A percentile compares a stretch with the other conserved stretches of the same genome.
Evolutionary conservation across 2,113 vertebrate genomes (phyloP).

Genomic region (Amphiprion ocellaris): DNA sequence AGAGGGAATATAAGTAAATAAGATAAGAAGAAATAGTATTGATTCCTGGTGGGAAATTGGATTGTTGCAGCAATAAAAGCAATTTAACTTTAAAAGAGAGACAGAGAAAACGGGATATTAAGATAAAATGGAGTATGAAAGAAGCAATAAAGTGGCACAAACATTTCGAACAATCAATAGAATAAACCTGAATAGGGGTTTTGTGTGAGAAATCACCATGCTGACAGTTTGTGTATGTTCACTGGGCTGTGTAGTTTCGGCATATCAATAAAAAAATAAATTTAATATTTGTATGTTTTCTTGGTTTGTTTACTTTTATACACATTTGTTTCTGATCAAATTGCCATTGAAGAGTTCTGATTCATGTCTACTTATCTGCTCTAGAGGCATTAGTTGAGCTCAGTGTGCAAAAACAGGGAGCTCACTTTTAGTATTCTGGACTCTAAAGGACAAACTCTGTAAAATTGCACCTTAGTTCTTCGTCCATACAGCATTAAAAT

Average conservation of each 20-base stretch:
- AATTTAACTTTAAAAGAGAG: slow-evolving; percentile 10
- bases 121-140: slow-evolving; percentile 8
- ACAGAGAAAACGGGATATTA: background rate
- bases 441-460: too few species aligned
- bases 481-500: too few species aligned
- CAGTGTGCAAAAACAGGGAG: too few species aligned
- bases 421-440: too few species aligned
- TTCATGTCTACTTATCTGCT: background rate
- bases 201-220: slow-evolving; percentile 2
- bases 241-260: too few species aligned
- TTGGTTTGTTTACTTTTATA: too few species aligned
- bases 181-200: background rate
- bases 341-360: background rate
- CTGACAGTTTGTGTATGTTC: background rate
- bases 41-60: slow-evolving; percentile 35
- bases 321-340: too few species aligned
- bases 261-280: too few species aligned
- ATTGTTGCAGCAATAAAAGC: slow-evolving; percentile 26
- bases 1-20: slow-evolving; percentile 30
- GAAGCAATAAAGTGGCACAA: slow-evolving; percentile 11
- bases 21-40: slow-evolving; percentile 29
- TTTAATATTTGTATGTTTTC: too few species aligned
- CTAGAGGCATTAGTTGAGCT: background rate
- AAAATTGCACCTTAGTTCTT: too few species aligned
- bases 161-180: background rate